Conservation (phyloP, 1,140 invertebrate genomes). For the Steinernema khuongi region DNA sequence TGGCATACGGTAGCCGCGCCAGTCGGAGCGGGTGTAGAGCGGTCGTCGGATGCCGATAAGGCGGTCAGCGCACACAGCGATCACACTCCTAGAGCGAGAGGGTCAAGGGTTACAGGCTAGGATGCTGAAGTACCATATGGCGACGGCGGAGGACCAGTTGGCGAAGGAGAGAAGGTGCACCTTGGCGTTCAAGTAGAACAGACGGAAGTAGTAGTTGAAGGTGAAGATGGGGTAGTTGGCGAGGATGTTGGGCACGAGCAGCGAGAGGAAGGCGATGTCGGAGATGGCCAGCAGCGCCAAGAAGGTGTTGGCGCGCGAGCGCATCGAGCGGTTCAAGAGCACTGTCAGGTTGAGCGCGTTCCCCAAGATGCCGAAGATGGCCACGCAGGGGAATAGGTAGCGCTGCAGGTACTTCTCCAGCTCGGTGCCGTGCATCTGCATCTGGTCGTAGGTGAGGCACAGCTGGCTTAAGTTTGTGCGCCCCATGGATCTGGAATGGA, state of each 20-base stretch:
- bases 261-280: slow-evolving; percentile 49
- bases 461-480: slow-evolving; percentile 28
- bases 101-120: not conserved
- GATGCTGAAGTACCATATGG: slow-evolving; percentile 48
- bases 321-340: slow-evolving; percentile 50
- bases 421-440: slow-evolving; percentile 41
- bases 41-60: slow-evolving; percentile 50
- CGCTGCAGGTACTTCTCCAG: slow-evolving; percentile 53
- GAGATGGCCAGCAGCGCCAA: slow-evolving; percentile 49
- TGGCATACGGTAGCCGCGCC: slow-evolving; percentile 41
- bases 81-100: slow-evolving; percentile 45
- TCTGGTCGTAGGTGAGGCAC: slow-evolving; percentile 32
- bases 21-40: slow-evolving; percentile 42
- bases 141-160: slow-evolving; percentile 56
- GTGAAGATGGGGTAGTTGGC: slow-evolving; percentile 53
- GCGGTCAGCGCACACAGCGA: slow-evolving; percentile 54
- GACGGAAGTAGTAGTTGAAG: slow-evolving; percentile 48
- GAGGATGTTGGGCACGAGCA: slow-evolving; percentile 52
- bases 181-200: slow-evolving; percentile 52
- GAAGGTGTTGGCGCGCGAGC: slow-evolving; percentile 54
- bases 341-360: slow-evolving; percentile 54
- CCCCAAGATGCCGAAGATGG: slow-evolving; percentile 54
- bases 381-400: slow-evolving; percentile 52
- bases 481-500: not conserved
- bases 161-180: slow-evolving; percentile 52